Percentiles rank a stretch among this genome's conserved stretches.
These are phyloP conservation scores for Aporophyla nigra DNA, from an alignment of 2,888 invertebrate species.

Conservation along the genomic window DNA sequence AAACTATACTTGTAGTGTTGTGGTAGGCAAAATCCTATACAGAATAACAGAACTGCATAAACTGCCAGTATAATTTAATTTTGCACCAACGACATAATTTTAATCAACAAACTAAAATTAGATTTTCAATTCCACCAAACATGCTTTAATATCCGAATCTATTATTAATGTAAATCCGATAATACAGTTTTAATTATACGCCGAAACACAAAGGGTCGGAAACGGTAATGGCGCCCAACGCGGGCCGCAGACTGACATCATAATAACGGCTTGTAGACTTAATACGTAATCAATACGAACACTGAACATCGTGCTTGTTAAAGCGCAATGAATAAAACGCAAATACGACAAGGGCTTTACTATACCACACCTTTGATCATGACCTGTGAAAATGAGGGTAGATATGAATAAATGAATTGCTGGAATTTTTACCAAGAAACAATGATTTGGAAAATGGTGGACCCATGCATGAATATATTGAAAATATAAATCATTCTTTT, in stretches of 20 bases:
- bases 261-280: slow-evolving; percentile 61
- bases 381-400: slow-evolving; percentile 46
- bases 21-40: background rate
- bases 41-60: background rate
- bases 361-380: slow-evolving; percentile 64
- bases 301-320: slow-evolving; percentile 55
- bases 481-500: background rate
- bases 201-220: slow-evolving; percentile 59
- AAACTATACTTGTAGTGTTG: background rate
- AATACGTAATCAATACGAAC: slow-evolving; percentile 64
- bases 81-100: slow-evolving; percentile 42
- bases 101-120: slow-evolving; percentile 61
- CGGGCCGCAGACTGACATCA: slow-evolving; percentile 64
- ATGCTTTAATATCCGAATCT: slow-evolving; percentile 64
- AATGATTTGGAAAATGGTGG: background rate
- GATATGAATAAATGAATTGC: slow-evolving; percentile 48
- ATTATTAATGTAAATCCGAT: slow-evolving; percentile 64
- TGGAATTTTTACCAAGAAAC: slow-evolving; percentile 40
- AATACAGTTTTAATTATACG: slow-evolving; percentile 65
- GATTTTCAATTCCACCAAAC: slow-evolving; percentile 62
- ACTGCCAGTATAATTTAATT: slow-evolving; percentile 34
- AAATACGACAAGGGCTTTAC: slow-evolving; percentile 49
- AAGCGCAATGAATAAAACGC: slow-evolving; percentile 57
- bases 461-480: slow-evolving; percentile 7
- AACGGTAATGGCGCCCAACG: slow-evolving; percentile 72